phyloP scores from a whole-genome alignment of 2,797 vertebrate species.

The Tokudaia tokunoshimensis region DNA sequence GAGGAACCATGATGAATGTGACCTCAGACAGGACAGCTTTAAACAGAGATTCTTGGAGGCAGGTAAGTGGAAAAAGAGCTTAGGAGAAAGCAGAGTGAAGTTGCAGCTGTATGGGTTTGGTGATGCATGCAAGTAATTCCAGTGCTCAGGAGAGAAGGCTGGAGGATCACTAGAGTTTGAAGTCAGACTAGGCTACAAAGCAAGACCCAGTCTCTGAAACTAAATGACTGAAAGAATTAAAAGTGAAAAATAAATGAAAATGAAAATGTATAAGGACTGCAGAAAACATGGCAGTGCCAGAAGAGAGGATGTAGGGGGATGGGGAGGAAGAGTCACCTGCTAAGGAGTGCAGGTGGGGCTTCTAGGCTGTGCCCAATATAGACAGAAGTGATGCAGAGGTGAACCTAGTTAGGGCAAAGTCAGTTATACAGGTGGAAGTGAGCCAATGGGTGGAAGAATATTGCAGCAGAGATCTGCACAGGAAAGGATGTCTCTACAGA shows the following conservation, averaged over 20 bases:
- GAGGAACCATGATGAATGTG: constrained; percentile 50
- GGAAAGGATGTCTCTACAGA: not conserved
- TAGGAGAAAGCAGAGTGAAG: not conserved
- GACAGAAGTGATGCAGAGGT: not conserved
- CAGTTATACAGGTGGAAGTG: not conserved
- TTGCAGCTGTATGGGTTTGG: too few species aligned
- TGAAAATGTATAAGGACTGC: not conserved
- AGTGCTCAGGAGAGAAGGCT: not conserved
- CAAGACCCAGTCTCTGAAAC: too few species aligned
- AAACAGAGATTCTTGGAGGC: not conserved
- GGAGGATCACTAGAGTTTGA: not conserved
- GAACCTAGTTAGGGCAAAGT: not conserved
- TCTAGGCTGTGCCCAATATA: too few species aligned
- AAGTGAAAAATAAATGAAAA: not conserved
- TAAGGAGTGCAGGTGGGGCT: not conserved
- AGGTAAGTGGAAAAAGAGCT: not conserved
- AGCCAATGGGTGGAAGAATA: not conserved
- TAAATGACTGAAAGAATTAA: not conserved
- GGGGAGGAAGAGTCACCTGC: not conserved
- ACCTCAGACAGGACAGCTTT: not conserved
- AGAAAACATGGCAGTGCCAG: not conserved
- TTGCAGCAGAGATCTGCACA: fast-evolving
- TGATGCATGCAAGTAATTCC: not conserved
- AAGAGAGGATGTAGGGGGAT: not conserved
- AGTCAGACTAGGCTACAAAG: not conserved